Evolutionary conservation across 2,113 vertebrate genomes (phyloP).

Genomic region (Saguinus imperator): DNA sequence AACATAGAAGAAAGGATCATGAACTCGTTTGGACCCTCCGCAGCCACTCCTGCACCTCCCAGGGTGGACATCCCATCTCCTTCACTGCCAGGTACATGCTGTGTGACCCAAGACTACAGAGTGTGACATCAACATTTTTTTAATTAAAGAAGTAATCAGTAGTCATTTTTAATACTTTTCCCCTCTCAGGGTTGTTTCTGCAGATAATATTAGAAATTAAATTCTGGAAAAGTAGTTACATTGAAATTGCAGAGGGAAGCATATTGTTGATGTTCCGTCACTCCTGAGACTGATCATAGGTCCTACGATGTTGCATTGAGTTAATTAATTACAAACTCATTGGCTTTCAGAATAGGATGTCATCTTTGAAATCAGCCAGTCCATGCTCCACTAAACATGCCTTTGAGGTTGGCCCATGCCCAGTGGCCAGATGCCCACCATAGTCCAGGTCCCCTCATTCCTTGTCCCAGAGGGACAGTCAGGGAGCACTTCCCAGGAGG

Average conservation of each 20-base stretch:
- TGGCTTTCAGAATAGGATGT: background rate
- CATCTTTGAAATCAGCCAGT: background rate
- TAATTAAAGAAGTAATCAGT: background rate
- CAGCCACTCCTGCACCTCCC: constrained; percentile 59
- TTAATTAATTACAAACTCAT: rapidly evolving
- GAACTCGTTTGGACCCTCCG: constrained; percentile 70
- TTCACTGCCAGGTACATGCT: constrained; percentile 12
- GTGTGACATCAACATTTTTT: rapidly evolving
- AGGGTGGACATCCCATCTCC: rapidly evolving
- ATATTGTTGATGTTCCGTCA: rapidly evolving
- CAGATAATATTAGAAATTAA: background rate
- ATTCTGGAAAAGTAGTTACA: background rate
- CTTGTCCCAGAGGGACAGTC: background rate
- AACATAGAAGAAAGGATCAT: constrained; percentile 81
- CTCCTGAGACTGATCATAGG: background rate
- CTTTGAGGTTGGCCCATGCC: background rate
- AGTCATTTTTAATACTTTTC: background rate
- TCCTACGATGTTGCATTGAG: rapidly evolving
- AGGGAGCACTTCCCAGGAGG: background rate
- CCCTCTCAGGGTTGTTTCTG: background rate
- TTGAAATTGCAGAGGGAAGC: background rate
- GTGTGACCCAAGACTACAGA: background rate
- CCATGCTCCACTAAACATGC: background rate
- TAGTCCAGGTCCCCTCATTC: background rate
- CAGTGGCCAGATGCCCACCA: too few relatives aligned